phyloP scores from a whole-genome alignment of 92 coral and sea anemone genomes.

The Desmophyllum pertusum region DNA sequence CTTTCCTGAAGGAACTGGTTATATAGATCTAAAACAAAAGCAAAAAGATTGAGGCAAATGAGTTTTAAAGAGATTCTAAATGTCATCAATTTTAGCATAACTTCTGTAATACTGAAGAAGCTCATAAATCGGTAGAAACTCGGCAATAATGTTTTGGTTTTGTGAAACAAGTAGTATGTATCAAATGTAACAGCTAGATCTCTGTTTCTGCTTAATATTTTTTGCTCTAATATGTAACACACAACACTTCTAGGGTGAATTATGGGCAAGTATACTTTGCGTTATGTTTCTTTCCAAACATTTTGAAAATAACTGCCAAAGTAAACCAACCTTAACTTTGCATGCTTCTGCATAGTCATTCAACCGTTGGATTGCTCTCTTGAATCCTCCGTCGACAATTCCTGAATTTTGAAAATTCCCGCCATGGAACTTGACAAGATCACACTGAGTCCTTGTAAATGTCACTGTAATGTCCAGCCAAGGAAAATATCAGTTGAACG shows the following conservation, averaged over 20 bases:
- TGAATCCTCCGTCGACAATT: background rate
- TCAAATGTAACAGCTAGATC: background rate
- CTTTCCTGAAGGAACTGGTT: constrained; percentile 55
- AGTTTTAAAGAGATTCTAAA: background rate
- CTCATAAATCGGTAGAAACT: background rate
- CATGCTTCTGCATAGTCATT: background rate
- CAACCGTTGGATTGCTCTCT: background rate
- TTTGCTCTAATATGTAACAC: background rate
- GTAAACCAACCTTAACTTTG: background rate
- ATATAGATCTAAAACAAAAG: constrained; percentile 41
- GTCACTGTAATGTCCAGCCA: background rate
- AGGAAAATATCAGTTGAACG: background rate
- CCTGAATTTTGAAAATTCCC: background rate
- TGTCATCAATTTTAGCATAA: background rate
- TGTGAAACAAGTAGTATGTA: background rate
- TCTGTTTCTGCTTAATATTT: background rate
- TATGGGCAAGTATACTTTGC: background rate
- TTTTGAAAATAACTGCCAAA: background rate
- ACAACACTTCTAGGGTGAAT: background rate
- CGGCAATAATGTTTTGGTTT: background rate
- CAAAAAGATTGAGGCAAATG: background rate
- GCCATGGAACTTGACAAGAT: background rate
- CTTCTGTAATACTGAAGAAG: too few species aligned
- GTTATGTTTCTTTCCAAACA: too few species aligned
- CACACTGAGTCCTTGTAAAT: background rate